These are phyloP conservation scores for Frieseomelitta varia DNA, from an alignment of 1,140 invertebrate genomes.

Conservation along the genomic window DNA sequence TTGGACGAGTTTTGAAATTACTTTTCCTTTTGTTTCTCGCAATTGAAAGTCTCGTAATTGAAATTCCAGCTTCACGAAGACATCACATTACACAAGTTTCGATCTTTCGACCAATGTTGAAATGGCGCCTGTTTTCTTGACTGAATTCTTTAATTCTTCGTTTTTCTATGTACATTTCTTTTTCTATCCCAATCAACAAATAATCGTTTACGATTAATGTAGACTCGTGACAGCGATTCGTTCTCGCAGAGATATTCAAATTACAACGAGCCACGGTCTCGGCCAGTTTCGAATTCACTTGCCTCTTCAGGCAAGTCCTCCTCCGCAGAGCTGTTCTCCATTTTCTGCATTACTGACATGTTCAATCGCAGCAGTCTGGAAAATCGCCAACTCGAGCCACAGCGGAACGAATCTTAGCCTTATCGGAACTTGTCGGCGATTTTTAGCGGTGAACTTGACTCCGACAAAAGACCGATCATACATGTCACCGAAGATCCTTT, in stretches of 20 bases:
- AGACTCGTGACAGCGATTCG: background rate
- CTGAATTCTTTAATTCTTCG: background rate
- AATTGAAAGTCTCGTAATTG: too few relatives aligned
- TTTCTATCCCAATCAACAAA: background rate
- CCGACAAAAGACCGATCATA: conserved; percentile 32
- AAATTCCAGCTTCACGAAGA: too few relatives aligned
- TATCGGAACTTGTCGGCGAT: conserved; percentile 51
- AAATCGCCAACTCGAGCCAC: conserved; percentile 49
- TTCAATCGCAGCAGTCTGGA: conserved; percentile 62
- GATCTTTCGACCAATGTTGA: too few relatives aligned
- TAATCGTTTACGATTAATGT: background rate
- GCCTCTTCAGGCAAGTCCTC: background rate
- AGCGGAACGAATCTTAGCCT: conserved; percentile 41
- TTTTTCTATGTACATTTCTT: background rate
- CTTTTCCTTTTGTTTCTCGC: too few relatives aligned
- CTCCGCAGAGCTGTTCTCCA: background rate
- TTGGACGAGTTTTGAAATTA: too few relatives aligned
- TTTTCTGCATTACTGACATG: conserved; percentile 36
- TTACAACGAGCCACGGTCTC: background rate
- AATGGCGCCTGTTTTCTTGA: too few relatives aligned
- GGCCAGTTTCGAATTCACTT: background rate
- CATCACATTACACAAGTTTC: too few relatives aligned
- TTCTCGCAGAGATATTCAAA: background rate
- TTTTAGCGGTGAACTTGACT: conserved; percentile 44
- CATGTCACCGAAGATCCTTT: conserved; percentile 1